These are phyloP conservation scores for Carcinoscorpius rotundicauda DNA, from an alignment of 1,140 invertebrate species.

Conservation along the genomic window DNA sequence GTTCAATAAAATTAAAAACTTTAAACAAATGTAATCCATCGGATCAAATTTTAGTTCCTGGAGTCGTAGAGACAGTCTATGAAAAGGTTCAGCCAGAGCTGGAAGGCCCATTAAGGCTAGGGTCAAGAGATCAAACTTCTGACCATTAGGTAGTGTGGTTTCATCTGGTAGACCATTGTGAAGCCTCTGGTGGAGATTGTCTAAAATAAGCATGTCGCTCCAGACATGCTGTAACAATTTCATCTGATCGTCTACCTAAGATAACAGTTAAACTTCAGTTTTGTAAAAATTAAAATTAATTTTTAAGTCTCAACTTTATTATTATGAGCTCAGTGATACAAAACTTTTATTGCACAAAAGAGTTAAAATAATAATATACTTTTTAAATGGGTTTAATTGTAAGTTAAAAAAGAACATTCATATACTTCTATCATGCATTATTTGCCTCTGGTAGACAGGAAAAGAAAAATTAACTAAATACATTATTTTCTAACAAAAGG, in stretches of 20 bases:
- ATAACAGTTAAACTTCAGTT: background rate
- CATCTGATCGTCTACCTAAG: slow-evolving; percentile 97
- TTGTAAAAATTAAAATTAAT: too few relatives aligned
- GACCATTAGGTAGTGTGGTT: slow-evolving; percentile 82
- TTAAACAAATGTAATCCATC: slow-evolving; percentile 91
- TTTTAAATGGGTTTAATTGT: too few relatives aligned
- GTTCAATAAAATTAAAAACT: slow-evolving; percentile 90
- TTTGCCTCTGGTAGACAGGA: too few relatives aligned
- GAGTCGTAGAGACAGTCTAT: slow-evolving; percentile 76
- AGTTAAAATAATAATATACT: too few relatives aligned
- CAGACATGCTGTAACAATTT: slow-evolving; percentile 92
- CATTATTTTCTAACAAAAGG: too few relatives aligned
- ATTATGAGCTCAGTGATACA: too few relatives aligned
- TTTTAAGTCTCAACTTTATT: too few relatives aligned
- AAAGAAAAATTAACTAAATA: too few relatives aligned
- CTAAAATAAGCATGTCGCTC: slow-evolving; percentile 94
- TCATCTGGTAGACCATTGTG: slow-evolving; percentile 86
- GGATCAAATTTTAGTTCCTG: slow-evolving; percentile 90
- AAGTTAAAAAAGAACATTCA: too few relatives aligned
- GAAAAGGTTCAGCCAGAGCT: slow-evolving; percentile 71
- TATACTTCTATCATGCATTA: too few relatives aligned
- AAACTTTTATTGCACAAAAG: too few relatives aligned
- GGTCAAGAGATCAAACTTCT: slow-evolving; percentile 84
- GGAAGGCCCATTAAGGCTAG: slow-evolving; percentile 82
- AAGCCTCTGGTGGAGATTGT: slow-evolving; percentile 91